A percentile compares a stretch with the other conserved stretches of the same genome.
These are phyloP conservation scores for Helostoma temminkii DNA, from an alignment of 2,797 vertebrate genomes.

Conservation along the genomic window DNA sequence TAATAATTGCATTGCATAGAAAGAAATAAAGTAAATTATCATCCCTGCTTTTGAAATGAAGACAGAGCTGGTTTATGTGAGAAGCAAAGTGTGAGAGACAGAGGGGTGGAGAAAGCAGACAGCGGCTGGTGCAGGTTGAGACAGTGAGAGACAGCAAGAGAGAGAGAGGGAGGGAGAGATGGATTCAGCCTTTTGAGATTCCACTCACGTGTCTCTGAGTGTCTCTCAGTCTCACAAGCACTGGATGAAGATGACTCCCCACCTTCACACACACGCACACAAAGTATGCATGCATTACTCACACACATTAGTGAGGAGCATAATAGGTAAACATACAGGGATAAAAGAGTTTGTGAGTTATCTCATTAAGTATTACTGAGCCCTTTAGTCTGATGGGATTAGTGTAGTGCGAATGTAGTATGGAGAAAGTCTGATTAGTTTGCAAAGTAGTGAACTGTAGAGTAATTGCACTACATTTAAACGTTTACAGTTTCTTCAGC, in stretches of 20 bases:
- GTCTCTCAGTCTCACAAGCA: constrained; percentile 77
- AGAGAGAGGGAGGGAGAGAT: constrained; percentile 36
- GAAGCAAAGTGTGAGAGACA: constrained; percentile 25
- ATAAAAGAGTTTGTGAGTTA: constrained; percentile 66
- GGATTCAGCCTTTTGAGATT: constrained; percentile 78
- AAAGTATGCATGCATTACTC: constrained; percentile 32
- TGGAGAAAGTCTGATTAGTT: constrained; percentile 63
- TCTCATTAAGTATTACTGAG: constrained; percentile 74
- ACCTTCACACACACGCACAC: constrained; percentile 43
- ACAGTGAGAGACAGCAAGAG: constrained; percentile 22
- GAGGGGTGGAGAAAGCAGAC: constrained; percentile 43
- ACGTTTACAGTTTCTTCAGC: constrained; percentile 17
- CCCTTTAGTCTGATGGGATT: constrained; percentile 68
- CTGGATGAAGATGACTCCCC: constrained; percentile 78
- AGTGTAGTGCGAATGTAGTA: constrained; percentile 62
- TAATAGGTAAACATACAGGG: constrained; percentile 64
- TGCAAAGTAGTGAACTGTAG: constrained; percentile 45
- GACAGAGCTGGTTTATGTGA: constrained; percentile 29
- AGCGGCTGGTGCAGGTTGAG: constrained; percentile 34
- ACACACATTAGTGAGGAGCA: constrained; percentile 46
- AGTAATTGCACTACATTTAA: constrained; percentile 45
- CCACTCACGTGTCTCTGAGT: constrained; percentile 75
- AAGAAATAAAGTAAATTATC: neutral
- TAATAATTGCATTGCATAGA: neutral
- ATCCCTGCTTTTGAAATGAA: neutral